A percentile compares a stretch with the other conserved stretches of the same genome.
These are phyloP conservation scores for Patella ulyssiponensis DNA, from an alignment of 2,888 invertebrate species.

Conservation along the genomic window DNA sequence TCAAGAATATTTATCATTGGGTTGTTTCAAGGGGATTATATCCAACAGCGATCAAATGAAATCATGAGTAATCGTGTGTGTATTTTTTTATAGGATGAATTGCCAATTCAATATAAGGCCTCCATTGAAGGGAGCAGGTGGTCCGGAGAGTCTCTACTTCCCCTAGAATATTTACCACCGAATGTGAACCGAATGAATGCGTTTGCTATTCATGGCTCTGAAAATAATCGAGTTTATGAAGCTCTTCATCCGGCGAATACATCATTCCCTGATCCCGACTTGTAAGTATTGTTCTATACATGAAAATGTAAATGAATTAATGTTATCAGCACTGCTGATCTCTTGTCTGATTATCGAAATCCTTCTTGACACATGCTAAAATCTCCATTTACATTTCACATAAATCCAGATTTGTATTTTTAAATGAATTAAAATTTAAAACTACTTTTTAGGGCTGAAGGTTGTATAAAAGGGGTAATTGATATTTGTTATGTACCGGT, in stretches of 20 bases:
- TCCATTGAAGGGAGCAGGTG: constrained; percentile 67
- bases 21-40: too few relatives aligned
- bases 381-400: too few relatives aligned
- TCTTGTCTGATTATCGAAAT: too few relatives aligned
- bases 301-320: not conserved
- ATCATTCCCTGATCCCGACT: constrained; percentile 72
- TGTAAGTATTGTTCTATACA: constrained; percentile 63
- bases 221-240: constrained; percentile 71
- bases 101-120: constrained; percentile 66
- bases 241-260: constrained; percentile 73
- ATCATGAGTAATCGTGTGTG: constrained; percentile 13
- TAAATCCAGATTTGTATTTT: too few relatives aligned
- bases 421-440: too few relatives aligned
- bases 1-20: too few relatives aligned
- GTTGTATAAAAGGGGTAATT: too few relatives aligned
- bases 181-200: constrained; percentile 74
- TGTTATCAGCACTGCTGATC: not conserved
- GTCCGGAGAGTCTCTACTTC: constrained; percentile 72
- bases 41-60: not conserved
- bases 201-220: constrained; percentile 75
- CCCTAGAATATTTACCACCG: constrained; percentile 73
- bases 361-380: not conserved
- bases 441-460: too few relatives aligned
- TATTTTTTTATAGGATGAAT: constrained; percentile 56
- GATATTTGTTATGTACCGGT: too few relatives aligned